Evolutionary conservation across 2,888 invertebrate genomes (phyloP), one percentile per base, ranked within the genome.

Genomic region (Pteria penguin): DNA sequence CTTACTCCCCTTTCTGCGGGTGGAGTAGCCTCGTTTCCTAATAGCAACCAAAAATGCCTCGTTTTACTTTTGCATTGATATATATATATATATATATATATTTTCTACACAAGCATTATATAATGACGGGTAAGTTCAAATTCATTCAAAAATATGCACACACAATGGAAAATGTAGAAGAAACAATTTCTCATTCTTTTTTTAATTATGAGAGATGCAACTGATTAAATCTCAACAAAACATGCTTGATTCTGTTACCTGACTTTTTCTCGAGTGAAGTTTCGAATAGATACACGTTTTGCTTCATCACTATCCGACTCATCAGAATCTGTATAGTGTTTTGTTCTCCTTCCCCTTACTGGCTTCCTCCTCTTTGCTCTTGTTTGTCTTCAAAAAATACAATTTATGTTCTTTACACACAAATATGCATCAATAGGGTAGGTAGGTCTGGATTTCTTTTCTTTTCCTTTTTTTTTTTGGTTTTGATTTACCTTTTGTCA

Each of bases 271-370:
- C 45, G 45, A 14, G 86, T 72, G 2, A 81, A 75, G 22, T 79
- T 75, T 58, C 82, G 80, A 29, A 82, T 81, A 27, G 82, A 75
- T 36, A 81, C 81, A n/a, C 81, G 75, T 45, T 78, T 79, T n/a
- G 81, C 79, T 26, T 84, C 86, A 66, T 88, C 88, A 72, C 84
- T 88, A 63, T 90, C 90, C 8, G 89, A 89, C 33, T 87, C 86
- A 60, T 84, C 84, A 29, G 87, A 85, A 36, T 80, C 80, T 3
- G 80, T 82, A 4, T 80, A 78, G 22, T 66, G 36, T 29, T 57
- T 67, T 8, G 71, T 76, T 55, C 4, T 4, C 1, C 22, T n/a
- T 2, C 26, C 4, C 5, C 58, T 14, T 58, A 14, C n/a, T 4
- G 22, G 58, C 14, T 26, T 24, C 2, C 24, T 26, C 4, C 22